A percentile compares a stretch with the other conserved stretches of the same genome.
phyloP scores from a whole-genome alignment of 2,888 invertebrate genomes.

The Nycteola revayana region DNA sequence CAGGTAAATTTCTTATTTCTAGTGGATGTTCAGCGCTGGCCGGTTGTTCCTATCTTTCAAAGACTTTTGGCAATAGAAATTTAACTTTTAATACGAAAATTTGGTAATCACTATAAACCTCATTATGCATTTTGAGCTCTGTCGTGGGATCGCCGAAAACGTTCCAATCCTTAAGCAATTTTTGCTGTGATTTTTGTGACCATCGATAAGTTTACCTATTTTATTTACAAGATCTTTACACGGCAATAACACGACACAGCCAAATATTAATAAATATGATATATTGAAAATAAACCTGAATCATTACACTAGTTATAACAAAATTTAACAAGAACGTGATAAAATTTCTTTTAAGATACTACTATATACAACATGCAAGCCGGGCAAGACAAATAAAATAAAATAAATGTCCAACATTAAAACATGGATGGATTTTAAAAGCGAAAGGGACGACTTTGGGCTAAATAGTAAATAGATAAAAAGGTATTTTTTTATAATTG shows the following conservation, averaged over 20 bases:
- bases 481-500: conserved; percentile 46
- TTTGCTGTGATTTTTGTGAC: conserved; percentile 71
- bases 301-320: conserved; percentile 72
- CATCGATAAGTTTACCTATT: conserved; percentile 46
- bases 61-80: conserved; percentile 60
- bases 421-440: conserved; percentile 73
- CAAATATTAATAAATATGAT: conserved; percentile 38
- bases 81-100: conserved; percentile 49
- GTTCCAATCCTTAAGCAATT: conserved; percentile 35
- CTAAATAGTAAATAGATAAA: conserved; percentile 42
- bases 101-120: conserved; percentile 55
- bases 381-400: conserved; percentile 71
- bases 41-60: conserved; percentile 65
- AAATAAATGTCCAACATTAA: conserved; percentile 67
- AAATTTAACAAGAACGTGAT: conserved; percentile 73
- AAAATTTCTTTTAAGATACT: conserved; percentile 60
- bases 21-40: conserved; percentile 78
- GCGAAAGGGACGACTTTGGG: conserved; percentile 65
- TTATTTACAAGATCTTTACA: conserved; percentile 50
- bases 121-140: conserved; percentile 32
- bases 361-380: conserved; percentile 75
- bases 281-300: conserved; percentile 47
- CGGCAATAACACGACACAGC: conserved; percentile 48
- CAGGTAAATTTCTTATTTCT: conserved; percentile 69
- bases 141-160: conserved; percentile 30